Base-by-base conservation (phyloP, 2,113 vertebrate genomes). In the Martes martes region DNA sequence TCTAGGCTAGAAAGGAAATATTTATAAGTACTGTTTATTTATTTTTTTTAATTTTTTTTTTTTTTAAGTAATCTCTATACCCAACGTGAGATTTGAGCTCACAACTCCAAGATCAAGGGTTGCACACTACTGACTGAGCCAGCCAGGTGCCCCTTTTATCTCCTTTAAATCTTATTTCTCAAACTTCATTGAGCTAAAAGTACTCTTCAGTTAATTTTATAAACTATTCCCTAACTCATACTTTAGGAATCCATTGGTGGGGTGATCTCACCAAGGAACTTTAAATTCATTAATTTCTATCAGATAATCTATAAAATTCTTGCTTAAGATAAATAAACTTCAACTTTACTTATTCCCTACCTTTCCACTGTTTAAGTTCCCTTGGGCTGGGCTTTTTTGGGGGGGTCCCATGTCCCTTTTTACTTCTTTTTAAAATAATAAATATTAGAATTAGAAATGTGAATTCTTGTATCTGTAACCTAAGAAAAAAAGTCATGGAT, bases 381-480 rank as follows among this genome's bases (percentile, higher is more conserved):
- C 16, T 87, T 6, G 33, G 28, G 11, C 26, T 87, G 11, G 3
- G 71, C 36, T 65, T 78, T 92, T 26, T 26, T 19, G 18, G 88
- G 86, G 89, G 71, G 6, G 36, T 79, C 13, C 0, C 28, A n/a
- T 94, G 18, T 86, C 33, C 14, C 14, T 82, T 96, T 89, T 76
- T 92, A 86, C 19, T 74, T 91, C 18, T 94, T 94, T 78, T 24
- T 57, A 63, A 76, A 39, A 42, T 93, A 90, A 61, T 76, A 90
- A 50, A 67, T 93, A 74, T 71, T 93, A 90, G 45, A 96, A 91
- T 39, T 90, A 50, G 50, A 50, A 94, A 78, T 55, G 15, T 19
- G 4, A 93, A 91, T 96, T 92, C 59, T 26, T 14, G 23, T 96
- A 87, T 93, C 18, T 86, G 0, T 83, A 93, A 93, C 45, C 96